Evolutionary conservation across 1,140 invertebrate species (phyloP), one percentile per base, ranked within the genome.

Genomic region (Ips typographus): DNA sequence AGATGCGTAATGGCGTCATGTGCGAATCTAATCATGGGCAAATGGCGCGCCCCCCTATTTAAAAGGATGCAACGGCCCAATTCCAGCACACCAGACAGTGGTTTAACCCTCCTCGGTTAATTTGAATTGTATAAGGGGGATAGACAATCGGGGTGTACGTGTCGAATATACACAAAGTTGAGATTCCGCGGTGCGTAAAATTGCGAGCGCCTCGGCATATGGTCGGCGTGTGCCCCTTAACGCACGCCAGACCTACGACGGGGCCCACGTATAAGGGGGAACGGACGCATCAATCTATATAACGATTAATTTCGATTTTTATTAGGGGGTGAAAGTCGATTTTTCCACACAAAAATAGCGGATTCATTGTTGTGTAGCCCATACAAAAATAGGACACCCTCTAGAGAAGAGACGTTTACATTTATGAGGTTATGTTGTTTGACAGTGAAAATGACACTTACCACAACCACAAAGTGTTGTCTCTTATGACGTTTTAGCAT

Each of bases 181-280:
- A 59, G 63, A 72, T 65, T 72, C 69, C 56, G 44, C 72, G 61
- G 68, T 68, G 72, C 72, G 68, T 73, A 73, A 73, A 73, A 73
- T 73, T 73, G 72, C 72, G 61, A 73, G 65, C 53, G 68, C 22
- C 6, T 43, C 52, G 65, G 47, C 69, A 71, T 70, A 59, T 73
- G 72, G 72, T 42, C 65, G 71, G 68, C 64, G 71, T 71, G 68
- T 68, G 61, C 72, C 66, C 65, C 53, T 49, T 47, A 61, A 55
- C 52, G 52, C 52, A 55, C 36, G 52, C 8, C 37, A 22, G 52
- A 55, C 52, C 5, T 47, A 47, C 44, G 22, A 22, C 22, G 22
- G 22, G 22, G 22, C 22, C 22, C 22, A 22, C 22, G 39, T 43
- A 51, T 36, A 38, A 22, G 22, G 22, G 22, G 22, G 22, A 22